These are phyloP conservation scores for Diadema setosum DNA, from an alignment of 35 echinoderm and acorn worm species.

Conservation along the genomic window DNA sequence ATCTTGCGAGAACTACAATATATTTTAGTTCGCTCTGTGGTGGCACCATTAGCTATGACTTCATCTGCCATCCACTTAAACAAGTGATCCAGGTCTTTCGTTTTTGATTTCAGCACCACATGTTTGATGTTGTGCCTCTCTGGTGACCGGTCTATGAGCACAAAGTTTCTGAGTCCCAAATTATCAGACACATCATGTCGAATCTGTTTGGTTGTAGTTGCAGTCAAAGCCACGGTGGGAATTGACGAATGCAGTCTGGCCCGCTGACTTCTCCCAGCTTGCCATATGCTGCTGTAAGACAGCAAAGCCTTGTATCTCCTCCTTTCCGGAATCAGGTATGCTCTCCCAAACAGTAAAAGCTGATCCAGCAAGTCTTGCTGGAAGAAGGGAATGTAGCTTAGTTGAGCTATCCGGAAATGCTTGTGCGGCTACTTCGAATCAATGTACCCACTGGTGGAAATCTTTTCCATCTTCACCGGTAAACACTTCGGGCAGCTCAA, in stretches of 20 bases:
- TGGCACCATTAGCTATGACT: neutral
- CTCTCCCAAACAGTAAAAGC: neutral
- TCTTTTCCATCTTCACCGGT: conserved; percentile 1
- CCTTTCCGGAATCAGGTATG: neutral
- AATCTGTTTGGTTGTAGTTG: neutral
- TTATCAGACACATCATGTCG: neutral
- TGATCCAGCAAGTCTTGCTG: neutral
- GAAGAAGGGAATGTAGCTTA: neutral
- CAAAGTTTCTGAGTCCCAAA: neutral
- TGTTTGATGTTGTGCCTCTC: neutral
- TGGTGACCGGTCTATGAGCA: neutral
- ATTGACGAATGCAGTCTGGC: neutral
- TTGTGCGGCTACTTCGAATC: neutral
- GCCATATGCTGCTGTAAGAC: neutral
- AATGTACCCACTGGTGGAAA: neutral
- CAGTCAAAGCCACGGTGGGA: neutral
- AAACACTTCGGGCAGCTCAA: neutral
- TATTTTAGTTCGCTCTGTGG: neutral
- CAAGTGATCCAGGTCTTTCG: neutral
- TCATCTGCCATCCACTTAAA: neutral
- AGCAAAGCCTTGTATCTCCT: too few species aligned
- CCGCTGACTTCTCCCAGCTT: neutral
- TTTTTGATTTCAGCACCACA: neutral
- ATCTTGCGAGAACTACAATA: neutral
- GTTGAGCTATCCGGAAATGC: neutral